A percentile compares a stretch with the other conserved stretches of the same genome.
phyloP scores from a whole-genome alignment of 30 jellyfish, hydroid and myxozoan species.

The Rhopilema esculentum region DNA sequence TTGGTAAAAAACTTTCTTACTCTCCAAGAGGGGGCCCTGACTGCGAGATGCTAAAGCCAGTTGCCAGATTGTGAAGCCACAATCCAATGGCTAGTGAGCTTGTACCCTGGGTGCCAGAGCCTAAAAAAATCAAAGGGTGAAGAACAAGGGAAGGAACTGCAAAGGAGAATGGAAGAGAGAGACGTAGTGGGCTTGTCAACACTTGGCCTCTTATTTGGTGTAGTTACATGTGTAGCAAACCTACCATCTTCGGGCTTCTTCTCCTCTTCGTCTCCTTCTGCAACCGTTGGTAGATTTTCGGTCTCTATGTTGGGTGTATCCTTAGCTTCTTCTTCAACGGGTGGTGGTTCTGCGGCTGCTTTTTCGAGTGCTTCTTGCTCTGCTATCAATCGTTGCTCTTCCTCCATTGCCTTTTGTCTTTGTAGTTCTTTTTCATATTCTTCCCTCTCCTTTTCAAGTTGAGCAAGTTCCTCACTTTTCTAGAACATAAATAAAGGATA shows the following conservation, averaged over 20 bases:
- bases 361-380: slow-evolving; percentile 64
- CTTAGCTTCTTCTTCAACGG: slow-evolving; percentile 16
- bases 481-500: neutral
- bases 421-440: slow-evolving; percentile 62
- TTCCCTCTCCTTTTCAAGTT: slow-evolving; percentile 66
- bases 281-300: slow-evolving; percentile 38
- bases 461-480: slow-evolving; percentile 57
- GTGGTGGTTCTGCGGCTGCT: slow-evolving; percentile 39
- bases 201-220: too few relatives aligned
- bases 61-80: too few relatives aligned
- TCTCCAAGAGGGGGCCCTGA: too few relatives aligned
- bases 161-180: too few relatives aligned
- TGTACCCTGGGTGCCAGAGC: too few relatives aligned
- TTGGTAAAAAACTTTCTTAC: too few relatives aligned
- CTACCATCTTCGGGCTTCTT: slow-evolving; percentile 34
- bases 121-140: too few relatives aligned
- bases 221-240: too few relatives aligned
- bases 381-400: slow-evolving; percentile 77
- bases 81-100: too few relatives aligned
- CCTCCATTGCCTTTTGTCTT: slow-evolving; percentile 70
- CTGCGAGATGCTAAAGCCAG: too few relatives aligned
- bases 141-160: too few relatives aligned
- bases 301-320: slow-evolving; percentile 24
- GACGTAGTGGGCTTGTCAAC: too few relatives aligned
- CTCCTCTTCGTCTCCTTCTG: slow-evolving; percentile 64